These are phyloP conservation scores for Trogon melanurus DNA, from an alignment of 2,113 vertebrate species.

Conservation along the genomic window DNA sequence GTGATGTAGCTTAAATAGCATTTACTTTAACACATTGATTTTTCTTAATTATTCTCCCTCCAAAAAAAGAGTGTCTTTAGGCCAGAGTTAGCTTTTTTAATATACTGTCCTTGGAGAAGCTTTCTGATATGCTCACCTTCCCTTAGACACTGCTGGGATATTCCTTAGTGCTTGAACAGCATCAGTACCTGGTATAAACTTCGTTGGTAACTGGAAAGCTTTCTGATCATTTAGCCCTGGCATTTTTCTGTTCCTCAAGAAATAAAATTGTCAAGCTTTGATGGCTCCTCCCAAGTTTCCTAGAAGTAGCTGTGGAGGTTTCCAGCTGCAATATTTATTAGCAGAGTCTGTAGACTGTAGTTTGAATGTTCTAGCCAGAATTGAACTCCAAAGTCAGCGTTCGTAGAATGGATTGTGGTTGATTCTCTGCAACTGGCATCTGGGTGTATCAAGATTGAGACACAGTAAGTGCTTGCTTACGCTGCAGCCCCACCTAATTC, in stretches of 20 bases:
- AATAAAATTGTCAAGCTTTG: background rate
- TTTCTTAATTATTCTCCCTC: background rate
- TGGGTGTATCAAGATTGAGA: rapidly evolving
- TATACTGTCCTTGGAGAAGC: background rate
- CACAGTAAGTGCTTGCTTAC: background rate
- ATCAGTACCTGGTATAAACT: background rate
- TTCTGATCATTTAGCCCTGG: background rate
- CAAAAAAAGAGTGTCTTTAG: background rate
- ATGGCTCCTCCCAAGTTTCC: background rate
- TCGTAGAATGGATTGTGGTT: background rate
- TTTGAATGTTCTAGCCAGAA: background rate
- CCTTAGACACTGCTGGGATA: background rate
- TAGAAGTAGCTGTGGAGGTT: background rate
- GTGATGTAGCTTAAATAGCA: background rate
- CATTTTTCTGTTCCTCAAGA: background rate
- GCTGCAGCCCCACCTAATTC: background rate
- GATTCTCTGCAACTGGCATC: background rate
- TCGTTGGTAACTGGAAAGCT: background rate
- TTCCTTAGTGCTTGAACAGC: background rate
- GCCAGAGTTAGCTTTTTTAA: background rate
- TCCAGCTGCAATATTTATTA: background rate
- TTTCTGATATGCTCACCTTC: background rate
- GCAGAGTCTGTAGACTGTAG: background rate
- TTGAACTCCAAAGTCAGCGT: background rate
- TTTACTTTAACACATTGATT: background rate